Percentiles rank a stretch among this genome's conserved stretches.
Evolutionary conservation across 2,888 invertebrate genomes (phyloP).

Genomic region (Stictocephala bisonia): DNA sequence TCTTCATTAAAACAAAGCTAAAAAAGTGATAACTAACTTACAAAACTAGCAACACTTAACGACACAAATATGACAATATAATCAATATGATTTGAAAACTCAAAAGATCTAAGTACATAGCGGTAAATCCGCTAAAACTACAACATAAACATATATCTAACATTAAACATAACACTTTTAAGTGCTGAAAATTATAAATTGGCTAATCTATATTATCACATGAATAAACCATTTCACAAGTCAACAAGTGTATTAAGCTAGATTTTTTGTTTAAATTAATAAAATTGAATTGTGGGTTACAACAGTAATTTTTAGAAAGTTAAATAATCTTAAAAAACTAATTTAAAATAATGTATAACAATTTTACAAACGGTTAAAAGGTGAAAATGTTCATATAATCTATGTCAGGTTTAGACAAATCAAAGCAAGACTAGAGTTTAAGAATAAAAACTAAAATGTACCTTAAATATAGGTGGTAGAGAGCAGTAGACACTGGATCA

Average conservation of each 20-base stretch:
- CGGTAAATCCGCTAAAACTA: not conserved
- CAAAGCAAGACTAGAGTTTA: slow-evolving; percentile 20
- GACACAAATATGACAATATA: no score
- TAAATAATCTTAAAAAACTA: not conserved
- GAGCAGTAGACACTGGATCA: no score
- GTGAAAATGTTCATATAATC: slow-evolving; percentile 25
- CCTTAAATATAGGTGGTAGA: no score
- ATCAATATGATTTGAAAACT: no score
- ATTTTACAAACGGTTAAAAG: not conserved
- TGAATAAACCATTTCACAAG: slow-evolving; percentile 25
- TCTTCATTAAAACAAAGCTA: no score
- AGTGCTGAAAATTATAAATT: slow-evolving; percentile 6
- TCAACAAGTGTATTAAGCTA: slow-evolving; percentile 34
- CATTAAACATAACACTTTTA: slow-evolving; percentile 21
- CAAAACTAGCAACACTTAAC: no score
- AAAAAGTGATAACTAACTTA: no score
- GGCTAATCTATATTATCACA: slow-evolving; percentile 32
- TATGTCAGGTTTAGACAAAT: not conserved
- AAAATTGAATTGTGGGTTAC: no score
- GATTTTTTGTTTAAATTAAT: no score
- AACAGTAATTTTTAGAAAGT: not conserved
- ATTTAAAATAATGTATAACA: no score
- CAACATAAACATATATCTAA: slow-evolving; percentile 1
- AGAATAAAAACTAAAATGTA: not conserved
- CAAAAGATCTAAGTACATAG: slow-evolving; percentile 33